Base-by-base conservation (phyloP, 2,113 vertebrate species). In the Halcyon malimbica region DNA sequence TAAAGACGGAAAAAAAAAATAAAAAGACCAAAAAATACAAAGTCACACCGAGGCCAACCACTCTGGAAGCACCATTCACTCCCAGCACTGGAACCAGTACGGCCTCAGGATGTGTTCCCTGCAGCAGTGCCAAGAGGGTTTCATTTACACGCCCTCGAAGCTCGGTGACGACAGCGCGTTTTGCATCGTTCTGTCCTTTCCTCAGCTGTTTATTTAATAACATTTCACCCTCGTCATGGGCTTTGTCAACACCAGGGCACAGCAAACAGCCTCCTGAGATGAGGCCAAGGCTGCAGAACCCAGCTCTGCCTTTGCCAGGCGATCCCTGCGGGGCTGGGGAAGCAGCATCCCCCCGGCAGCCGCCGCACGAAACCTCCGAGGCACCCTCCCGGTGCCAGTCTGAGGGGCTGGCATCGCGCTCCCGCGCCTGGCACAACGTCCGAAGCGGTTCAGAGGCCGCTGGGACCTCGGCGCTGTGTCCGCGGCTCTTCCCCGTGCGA, bases 381-480 rank as follows among this genome's bases (percentile, higher is more conserved):
- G 51, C 26, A 8, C 4, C 41, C 0, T 0, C 26, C 50, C 1
- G 2, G 29, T 5, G 56, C 51, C 81, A 33, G 29, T 2, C 54
- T 5, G 5, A 13, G 56, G 67, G 76, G 69, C 5, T 13, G 33
- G n/a, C 18, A 29, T 2, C 48, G 5, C 2, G 1, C 48, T 24
- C 28, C 50, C 6, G 1, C 29, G 0, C 9, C 56, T 7, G 41
- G 39, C 21, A 29, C 1, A 0, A 2, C 2, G 16, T 5, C 44
- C 64, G 21, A 9, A 18, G 28, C 5, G 1, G 28, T 2, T 4
- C 41, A 29, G 48, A 51, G 35, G 50, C 46, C 62, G 68, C 31
- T 41, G 4, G 50, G 3, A 13, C 2, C 44, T 13, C 9, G 2
- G 69, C 42, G 29, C 39, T 51, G 65, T 80, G 53, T 4, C 60